Conservation (phyloP, 2,113 vertebrate species). For the Perca fluviatilis region DNA sequence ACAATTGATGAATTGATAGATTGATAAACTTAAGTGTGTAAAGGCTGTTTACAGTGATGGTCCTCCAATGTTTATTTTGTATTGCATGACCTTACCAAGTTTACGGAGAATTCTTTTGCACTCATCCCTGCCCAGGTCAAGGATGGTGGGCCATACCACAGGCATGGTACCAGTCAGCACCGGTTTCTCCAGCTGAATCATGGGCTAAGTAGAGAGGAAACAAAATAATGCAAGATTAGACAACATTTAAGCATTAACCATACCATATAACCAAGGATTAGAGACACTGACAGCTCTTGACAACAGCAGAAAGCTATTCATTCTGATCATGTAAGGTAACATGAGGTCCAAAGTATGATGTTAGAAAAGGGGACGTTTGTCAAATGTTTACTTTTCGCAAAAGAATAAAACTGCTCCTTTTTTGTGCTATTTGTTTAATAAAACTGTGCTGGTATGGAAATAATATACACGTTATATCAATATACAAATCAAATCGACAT, state of each 20-base stretch:
- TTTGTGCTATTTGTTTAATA: too few species aligned
- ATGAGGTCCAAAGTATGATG: neutral
- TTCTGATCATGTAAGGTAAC: neutral
- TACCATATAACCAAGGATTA: neutral
- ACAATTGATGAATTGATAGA: too few species aligned
- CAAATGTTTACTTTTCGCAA: neutral
- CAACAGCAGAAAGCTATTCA: neutral
- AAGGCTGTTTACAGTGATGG: neutral
- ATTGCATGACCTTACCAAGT: constrained; percentile 85
- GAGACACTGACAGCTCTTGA: neutral
- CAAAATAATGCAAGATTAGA: neutral
- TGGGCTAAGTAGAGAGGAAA: constrained; percentile 69
- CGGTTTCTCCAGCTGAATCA: constrained; percentile 88
- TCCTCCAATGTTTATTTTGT: neutral
- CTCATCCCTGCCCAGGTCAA: constrained; percentile 98
- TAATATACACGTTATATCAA: neutral
- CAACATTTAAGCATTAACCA: neutral
- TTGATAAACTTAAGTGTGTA: neutral
- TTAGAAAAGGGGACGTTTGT: neutral
- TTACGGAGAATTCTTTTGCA: constrained; percentile 98
- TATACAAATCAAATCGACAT: neutral
- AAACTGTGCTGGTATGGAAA: neutral
- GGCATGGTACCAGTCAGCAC: constrained; percentile 90
- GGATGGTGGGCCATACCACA: constrained; percentile 98
- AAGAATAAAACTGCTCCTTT: neutral